Base-by-base conservation (phyloP, 2,113 vertebrate species). In the Spilogale gracilis region DNA sequence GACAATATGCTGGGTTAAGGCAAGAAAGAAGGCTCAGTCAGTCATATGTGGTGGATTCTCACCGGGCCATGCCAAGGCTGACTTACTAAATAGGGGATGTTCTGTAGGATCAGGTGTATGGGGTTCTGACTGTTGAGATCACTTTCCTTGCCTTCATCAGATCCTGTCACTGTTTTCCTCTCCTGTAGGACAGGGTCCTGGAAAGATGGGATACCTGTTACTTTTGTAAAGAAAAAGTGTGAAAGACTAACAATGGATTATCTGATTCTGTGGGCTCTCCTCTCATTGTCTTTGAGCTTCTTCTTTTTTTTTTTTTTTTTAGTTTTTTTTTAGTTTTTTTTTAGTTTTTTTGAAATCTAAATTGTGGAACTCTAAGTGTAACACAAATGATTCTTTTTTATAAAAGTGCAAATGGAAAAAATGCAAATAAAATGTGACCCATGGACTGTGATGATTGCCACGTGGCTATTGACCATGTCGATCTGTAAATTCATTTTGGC, bases 371-470 rank as follows among this genome's bases (percentile, higher is more conserved):
- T 76, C 6, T 65, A 74, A 67, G 73, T 32, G 2, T 61, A 67
- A 90, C 25, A 60, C 32, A 80, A 69, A 87, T 54, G 30, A 58
- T 48, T 90, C 20, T 27, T 91, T 1, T 71, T 43, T 71, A 0
- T 85, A 84, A 52, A 91, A 91, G 95, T 65, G 30, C 27, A 95
- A 69, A 69, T 69, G 32, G n/a, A 84, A 58, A 93, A 69, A 91
- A 89, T 58, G 27, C 21, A 94, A 91, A 86, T 65, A 43, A 87
- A 58, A 17, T 45, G 48, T 80, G 23, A 45, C 63, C 2, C 30
- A n/a, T 43, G 48, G 61, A 54, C 78, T 88, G 9, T 45, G 69
- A 63, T 74, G 67, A 56, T 81, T 60, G 14, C n/a, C 50, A 14
- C 48, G 38, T 84, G 45, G 52, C 61, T 87, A 61, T 43, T 58